Evolutionary conservation across 2,797 vertebrate species (phyloP).

Genomic region (Typhlichthys subterraneus): DNA sequence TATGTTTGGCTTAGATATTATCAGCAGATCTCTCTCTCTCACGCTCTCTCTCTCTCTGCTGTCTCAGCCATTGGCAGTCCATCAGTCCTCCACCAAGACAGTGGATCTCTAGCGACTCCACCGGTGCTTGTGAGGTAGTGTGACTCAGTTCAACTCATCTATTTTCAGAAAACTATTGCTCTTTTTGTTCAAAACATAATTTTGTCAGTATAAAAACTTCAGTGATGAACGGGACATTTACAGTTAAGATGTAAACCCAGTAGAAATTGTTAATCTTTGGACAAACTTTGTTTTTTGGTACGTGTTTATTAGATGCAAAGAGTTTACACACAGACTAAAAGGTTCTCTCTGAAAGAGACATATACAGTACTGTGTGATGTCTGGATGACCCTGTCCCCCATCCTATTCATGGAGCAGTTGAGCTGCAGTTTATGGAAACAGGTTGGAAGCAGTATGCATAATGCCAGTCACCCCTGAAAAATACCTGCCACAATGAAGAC

Average conservation of each 20-base stretch:
- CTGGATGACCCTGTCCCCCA: neutral
- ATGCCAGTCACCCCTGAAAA: conserved; percentile 10
- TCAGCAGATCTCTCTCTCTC: conserved; percentile 16
- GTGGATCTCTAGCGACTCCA: conserved; percentile 37
- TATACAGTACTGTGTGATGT: no score
- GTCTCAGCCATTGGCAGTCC: conserved; percentile 24
- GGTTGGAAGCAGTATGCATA: conserved; percentile 11
- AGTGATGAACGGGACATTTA: no score
- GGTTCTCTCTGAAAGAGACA: no score
- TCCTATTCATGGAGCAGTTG: neutral
- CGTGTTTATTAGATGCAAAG: no score
- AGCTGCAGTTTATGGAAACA: conserved; percentile 50
- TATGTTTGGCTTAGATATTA: conserved; percentile 13
- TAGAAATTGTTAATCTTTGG: conserved; percentile 2
- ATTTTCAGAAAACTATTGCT: neutral
- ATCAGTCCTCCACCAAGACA: conserved; percentile 35
- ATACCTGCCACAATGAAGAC: conserved; percentile 25
- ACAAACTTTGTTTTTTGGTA: neutral
- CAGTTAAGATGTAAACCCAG: conserved; percentile 8
- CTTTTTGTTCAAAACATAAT: no score
- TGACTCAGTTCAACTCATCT: conserved; percentile 15
- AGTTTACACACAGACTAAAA: no score
- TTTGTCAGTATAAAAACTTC: neutral
- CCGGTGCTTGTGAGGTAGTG: conserved; percentile 14
- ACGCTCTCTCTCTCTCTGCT: neutral